Conservation (phyloP, 1,140 invertebrate species). For the Wasmannia auropunctata region DNA sequence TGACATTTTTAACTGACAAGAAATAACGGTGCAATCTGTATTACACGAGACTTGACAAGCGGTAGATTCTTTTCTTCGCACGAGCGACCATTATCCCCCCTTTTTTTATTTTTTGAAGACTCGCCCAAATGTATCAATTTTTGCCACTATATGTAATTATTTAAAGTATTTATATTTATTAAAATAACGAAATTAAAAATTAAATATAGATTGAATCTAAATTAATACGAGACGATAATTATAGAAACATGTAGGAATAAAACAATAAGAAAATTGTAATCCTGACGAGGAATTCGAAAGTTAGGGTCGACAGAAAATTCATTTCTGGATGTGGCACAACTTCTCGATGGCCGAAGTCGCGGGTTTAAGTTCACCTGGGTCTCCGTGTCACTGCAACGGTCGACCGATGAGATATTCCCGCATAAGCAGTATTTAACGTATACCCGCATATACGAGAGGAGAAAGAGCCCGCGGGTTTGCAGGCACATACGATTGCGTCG, state of each 20-base stretch:
- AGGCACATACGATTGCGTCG: conserved; percentile 12
- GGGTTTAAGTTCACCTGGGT: conserved; percentile 7
- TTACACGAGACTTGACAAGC: conserved; percentile 12
- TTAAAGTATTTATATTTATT: neutral
- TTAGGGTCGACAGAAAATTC: neutral
- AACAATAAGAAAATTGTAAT: neutral
- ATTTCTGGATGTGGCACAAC: neutral
- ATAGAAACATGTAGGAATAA: neutral
- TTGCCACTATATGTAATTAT: neutral
- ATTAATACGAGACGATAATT: neutral
- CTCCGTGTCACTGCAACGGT: conserved; percentile 1
- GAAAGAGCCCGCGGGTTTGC: conserved; percentile 19
- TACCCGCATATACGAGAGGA: conserved; percentile 43
- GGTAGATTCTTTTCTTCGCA: neutral
- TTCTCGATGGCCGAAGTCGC: neutral
- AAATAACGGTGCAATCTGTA: conserved; percentile 51
- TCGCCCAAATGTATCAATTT: neutral
- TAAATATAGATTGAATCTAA: too few relatives aligned
- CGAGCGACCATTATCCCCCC: neutral
- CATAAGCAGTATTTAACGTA: conserved; percentile 34
- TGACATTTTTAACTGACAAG: conserved; percentile 62
- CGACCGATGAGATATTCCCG: neutral
- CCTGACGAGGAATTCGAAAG: neutral
- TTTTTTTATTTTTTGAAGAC: neutral
- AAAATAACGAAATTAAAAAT: too few relatives aligned